These are phyloP conservation scores for Pristiophorus japonicus DNA, from an alignment of 2,113 vertebrate species.

Conservation along the genomic window DNA sequence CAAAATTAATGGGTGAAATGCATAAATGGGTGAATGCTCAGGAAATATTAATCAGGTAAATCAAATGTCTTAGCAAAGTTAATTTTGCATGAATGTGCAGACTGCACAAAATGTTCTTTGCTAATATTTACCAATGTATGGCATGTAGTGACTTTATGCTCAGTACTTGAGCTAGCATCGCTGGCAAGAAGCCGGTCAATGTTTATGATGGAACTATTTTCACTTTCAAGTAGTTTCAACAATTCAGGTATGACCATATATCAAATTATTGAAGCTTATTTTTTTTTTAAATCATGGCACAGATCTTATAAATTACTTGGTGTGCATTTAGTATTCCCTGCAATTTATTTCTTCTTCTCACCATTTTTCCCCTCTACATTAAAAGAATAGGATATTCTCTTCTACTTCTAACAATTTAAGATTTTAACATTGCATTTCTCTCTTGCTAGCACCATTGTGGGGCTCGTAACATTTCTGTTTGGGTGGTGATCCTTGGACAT, in stretches of 20 bases:
- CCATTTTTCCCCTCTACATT: too few species aligned
- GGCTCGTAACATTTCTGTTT: too few species aligned
- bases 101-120: neutral
- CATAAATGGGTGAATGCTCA: neutral
- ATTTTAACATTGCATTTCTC: too few species aligned
- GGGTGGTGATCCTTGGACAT: too few species aligned
- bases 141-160: neutral
- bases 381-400: too few species aligned
- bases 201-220: neutral
- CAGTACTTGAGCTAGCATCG: neutral
- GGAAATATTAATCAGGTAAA: neutral
- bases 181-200: neutral
- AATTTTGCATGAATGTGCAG: neutral
- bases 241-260: neutral
- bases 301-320: too few species aligned
- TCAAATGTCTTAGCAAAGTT: neutral
- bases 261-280: too few species aligned
- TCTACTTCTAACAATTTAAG: too few species aligned
- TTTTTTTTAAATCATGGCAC: too few species aligned
- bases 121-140: neutral
- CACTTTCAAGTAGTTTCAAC: neutral
- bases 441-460: too few species aligned
- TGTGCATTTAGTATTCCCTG: too few species aligned
- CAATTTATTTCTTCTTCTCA: too few species aligned
- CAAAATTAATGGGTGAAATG: neutral